phyloP scores from a whole-genome alignment of 2,797 vertebrate genomes.

The Tenualosa thibaudeaui region DNA sequence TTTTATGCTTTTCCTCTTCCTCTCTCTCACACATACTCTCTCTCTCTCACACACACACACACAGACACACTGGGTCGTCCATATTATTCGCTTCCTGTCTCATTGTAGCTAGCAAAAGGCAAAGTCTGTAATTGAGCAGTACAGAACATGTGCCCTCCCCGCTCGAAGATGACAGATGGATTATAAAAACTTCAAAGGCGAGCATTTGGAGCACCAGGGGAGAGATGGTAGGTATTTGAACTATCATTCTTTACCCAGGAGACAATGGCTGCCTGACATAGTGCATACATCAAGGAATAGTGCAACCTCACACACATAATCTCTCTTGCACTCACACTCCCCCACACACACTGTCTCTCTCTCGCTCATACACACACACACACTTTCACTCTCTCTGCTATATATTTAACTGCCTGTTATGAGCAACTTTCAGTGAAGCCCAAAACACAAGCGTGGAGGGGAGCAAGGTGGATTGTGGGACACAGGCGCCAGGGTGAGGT shows the following conservation, averaged over 20 bases:
- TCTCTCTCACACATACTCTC: slow-evolving; percentile 39
- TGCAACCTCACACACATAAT: slow-evolving; percentile 95
- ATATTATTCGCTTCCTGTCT: slow-evolving; percentile 89
- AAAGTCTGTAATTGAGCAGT: slow-evolving; percentile 97
- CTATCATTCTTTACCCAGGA: slow-evolving; percentile 98
- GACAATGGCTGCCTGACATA: slow-evolving; percentile 97
- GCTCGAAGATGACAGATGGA: slow-evolving; percentile 99
- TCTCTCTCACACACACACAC: slow-evolving; percentile 47
- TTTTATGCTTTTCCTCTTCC: slow-evolving; percentile 86
- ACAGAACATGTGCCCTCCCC: slow-evolving; percentile 96
- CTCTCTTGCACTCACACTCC: slow-evolving; percentile 66
- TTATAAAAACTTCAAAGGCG: slow-evolving; percentile 99
- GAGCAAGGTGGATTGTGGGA: slow-evolving; percentile 10
- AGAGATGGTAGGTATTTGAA: slow-evolving; percentile 99
- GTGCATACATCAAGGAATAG: slow-evolving; percentile 96
- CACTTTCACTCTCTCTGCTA: slow-evolving; percentile 60
- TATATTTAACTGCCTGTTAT: slow-evolving; percentile 95
- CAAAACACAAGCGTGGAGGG: slow-evolving; percentile 53
- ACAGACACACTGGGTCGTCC: slow-evolving; percentile 74
- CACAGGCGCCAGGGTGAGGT: not conserved
- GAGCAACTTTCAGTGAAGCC: slow-evolving; percentile 87
- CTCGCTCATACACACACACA: slow-evolving; percentile 27
- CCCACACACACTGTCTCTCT: slow-evolving; percentile 31
- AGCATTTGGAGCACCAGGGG: slow-evolving; percentile 95
- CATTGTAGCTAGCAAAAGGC: slow-evolving; percentile 90